These are phyloP conservation scores for Corapipo altera DNA, from an alignment of 2,113 vertebrate species.

Conservation along the genomic window DNA sequence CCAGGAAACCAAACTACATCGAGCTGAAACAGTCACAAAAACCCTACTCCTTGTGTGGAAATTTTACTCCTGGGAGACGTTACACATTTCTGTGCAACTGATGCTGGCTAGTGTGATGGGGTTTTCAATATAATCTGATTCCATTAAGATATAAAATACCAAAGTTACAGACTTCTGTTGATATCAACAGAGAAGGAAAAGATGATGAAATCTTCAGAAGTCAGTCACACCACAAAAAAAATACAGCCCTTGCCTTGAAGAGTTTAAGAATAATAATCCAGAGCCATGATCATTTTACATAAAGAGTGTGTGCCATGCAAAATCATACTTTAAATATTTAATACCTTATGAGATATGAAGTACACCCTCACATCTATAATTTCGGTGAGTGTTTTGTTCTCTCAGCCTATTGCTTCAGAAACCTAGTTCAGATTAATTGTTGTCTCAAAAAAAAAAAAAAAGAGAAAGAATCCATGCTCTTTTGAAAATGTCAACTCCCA, in stretches of 20 bases:
- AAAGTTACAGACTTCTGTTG: conserved; percentile 18
- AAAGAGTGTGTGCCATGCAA: conserved; percentile 13
- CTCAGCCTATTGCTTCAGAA: conserved; percentile 28
- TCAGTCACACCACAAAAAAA: conserved; percentile 47
- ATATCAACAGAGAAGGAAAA: conserved; percentile 49
- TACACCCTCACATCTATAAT: conserved; percentile 38
- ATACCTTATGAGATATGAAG: conserved; percentile 26
- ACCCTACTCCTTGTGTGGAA: background rate
- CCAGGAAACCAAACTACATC: background rate
- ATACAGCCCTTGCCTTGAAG: conserved; percentile 1
- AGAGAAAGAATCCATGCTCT: conserved; percentile 33
- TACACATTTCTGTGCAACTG: background rate
- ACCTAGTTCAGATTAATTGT: conserved; percentile 34
- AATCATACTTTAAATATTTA: conserved; percentile 65
- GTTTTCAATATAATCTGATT: background rate
- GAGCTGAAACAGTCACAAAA: background rate
- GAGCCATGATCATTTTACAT: background rate
- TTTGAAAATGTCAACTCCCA: conserved; percentile 58
- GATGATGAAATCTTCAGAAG: conserved; percentile 59
- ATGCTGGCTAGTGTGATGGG: background rate
- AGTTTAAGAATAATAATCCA: conserved; percentile 62
- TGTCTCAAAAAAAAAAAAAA: conserved; percentile 15
- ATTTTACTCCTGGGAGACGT: background rate
- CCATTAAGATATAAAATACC: conserved; percentile 45
- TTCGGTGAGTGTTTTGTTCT: conserved; percentile 37